Percentiles rank a stretch among this genome's conserved stretches.
These are phyloP conservation scores for Eupithecia dodoneata DNA, from an alignment of 2,888 invertebrate genomes.

Conservation along the genomic window DNA sequence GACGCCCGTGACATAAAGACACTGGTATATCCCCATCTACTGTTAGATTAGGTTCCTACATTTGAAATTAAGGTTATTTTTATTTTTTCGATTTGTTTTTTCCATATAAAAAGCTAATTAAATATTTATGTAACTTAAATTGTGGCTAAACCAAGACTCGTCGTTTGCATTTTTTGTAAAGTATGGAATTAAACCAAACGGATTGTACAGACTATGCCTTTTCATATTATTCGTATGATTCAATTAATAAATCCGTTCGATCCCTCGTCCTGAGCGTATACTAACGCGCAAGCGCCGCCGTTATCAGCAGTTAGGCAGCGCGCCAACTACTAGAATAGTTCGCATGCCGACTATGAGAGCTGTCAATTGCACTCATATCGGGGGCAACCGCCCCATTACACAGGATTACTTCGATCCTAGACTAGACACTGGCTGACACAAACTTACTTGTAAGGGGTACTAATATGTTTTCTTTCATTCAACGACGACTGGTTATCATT, in stretches of 20 bases:
- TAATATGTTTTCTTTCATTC: neutral
- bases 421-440: neutral
- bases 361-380: slow-evolving; percentile 68
- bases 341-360: slow-evolving; percentile 62
- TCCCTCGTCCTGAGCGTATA: neutral
- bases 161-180: too few relatives aligned
- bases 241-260: neutral
- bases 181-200: neutral
- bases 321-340: slow-evolving; percentile 79
- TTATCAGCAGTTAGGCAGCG: slow-evolving; percentile 59
- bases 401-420: neutral
- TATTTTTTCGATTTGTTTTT: too few relatives aligned
- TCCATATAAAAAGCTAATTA: too few relatives aligned
- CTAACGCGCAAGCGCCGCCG: slow-evolving; percentile 26
- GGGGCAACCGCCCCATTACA: slow-evolving; percentile 56
- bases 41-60: too few relatives aligned
- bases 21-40: too few relatives aligned
- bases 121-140: too few relatives aligned
- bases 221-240: neutral
- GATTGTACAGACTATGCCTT: neutral
- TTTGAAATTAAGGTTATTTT: too few relatives aligned
- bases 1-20: too few relatives aligned
- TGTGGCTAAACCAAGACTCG: too few relatives aligned
- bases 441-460: neutral
- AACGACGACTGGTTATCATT: neutral